Conservation (phyloP, 1,140 invertebrate genomes). For the Drosophila jambulina region DNA sequence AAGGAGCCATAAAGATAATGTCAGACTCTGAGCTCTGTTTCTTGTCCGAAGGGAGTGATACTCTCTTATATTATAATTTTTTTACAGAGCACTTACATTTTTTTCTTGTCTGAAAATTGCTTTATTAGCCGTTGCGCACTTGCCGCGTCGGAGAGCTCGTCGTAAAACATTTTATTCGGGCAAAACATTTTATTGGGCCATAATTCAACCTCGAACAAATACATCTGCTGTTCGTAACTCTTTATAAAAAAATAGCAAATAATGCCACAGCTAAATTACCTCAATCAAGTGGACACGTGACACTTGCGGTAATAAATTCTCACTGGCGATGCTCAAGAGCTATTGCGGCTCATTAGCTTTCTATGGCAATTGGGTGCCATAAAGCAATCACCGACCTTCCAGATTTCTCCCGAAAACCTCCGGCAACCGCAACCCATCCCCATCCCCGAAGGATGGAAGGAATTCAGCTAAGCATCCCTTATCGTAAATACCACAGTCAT, state of each 20-base stretch:
- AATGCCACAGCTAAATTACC: slow-evolving; percentile 56
- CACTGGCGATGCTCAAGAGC: slow-evolving; percentile 54
- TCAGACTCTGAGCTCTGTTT: background rate
- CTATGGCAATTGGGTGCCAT: slow-evolving; percentile 58
- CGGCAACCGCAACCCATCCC: slow-evolving; percentile 9
- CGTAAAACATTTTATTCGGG: slow-evolving; percentile 23
- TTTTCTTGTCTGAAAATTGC: slow-evolving; percentile 6
- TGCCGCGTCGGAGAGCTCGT: slow-evolving; percentile 5
- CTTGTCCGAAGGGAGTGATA: background rate
- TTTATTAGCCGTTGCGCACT: slow-evolving; percentile 26
- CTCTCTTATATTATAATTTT: slow-evolving; percentile 12
- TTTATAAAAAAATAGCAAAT: slow-evolving; percentile 63
- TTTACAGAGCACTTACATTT: background rate
- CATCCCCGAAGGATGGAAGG: slow-evolving; percentile 13
- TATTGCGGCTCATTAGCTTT: slow-evolving; percentile 79
- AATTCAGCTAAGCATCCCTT: slow-evolving; percentile 56
- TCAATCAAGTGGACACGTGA: slow-evolving; percentile 74
- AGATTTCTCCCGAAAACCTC: slow-evolving; percentile 16
- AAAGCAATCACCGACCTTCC: slow-evolving; percentile 35
- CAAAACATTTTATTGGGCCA: slow-evolving; percentile 34
- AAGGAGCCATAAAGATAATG: slow-evolving; percentile 11
- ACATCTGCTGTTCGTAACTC: slow-evolving; percentile 30
- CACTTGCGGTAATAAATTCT: slow-evolving; percentile 74
- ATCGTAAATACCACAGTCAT: slow-evolving; percentile 67
- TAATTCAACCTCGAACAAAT: slow-evolving; percentile 35